Evolutionary conservation across 2,797 vertebrate species (phyloP).

Genomic region (Galagoides demidoff): DNA sequence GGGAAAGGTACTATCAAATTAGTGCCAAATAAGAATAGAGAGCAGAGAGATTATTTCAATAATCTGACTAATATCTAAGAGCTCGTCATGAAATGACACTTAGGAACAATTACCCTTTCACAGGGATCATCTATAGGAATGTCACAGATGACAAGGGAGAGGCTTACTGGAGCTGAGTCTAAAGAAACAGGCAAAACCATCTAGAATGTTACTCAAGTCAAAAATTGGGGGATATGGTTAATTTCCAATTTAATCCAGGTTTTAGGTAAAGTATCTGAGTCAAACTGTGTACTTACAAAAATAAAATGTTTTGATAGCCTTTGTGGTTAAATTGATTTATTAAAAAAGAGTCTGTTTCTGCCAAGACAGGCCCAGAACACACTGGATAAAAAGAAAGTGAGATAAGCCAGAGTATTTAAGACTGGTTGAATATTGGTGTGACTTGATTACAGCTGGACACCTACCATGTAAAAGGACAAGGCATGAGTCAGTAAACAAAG

Average conservation of each 20-base stretch:
- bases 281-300: slow-evolving; percentile 16
- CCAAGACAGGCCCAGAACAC: background rate
- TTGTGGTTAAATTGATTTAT: background rate
- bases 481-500: background rate
- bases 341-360: background rate
- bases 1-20: slow-evolving; percentile 14
- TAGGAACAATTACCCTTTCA: background rate
- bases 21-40: background rate
- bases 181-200: background rate
- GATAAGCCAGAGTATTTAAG: background rate
- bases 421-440: background rate
- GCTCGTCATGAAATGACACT: background rate
- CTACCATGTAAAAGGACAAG: background rate
- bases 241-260: background rate
- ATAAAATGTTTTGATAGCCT: background rate
- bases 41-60: background rate
- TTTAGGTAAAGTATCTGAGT: slow-evolving; percentile 25
- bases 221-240: background rate
- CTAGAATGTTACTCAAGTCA: background rate
- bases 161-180: background rate
- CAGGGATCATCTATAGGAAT: background rate
- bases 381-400: background rate
- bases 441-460: slow-evolving; percentile 2
- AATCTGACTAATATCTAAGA: background rate
- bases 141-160: background rate